phyloP scores from a whole-genome alignment of 2,888 invertebrate species.

The Cryptophagus acutangulus region DNA sequence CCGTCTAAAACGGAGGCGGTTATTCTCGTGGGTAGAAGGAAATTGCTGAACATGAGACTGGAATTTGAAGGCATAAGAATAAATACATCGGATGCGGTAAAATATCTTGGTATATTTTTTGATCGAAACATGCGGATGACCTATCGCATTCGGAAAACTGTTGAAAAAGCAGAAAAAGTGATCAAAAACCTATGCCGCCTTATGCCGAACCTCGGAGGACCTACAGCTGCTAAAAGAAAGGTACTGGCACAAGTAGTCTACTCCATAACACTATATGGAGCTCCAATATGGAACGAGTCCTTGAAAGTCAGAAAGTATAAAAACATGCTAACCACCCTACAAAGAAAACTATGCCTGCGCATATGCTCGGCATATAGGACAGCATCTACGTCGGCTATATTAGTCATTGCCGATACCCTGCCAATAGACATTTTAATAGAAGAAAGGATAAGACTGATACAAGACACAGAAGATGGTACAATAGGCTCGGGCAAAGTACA shows the following conservation, averaged over 20 bases:
- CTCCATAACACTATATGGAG: not conserved
- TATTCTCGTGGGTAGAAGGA: not conserved
- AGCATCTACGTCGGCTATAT: too few relatives aligned
- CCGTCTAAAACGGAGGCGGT: not conserved
- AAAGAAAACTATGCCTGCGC: too few relatives aligned
- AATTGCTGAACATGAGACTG: not conserved
- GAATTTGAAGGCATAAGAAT: not conserved
- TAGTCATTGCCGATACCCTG: too few relatives aligned
- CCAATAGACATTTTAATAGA: too few relatives aligned
- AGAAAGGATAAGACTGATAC: too few relatives aligned
- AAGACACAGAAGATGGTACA: too few relatives aligned
- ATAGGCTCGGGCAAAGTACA: too few relatives aligned
- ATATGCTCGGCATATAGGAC: too few relatives aligned
- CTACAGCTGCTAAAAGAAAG: not conserved
- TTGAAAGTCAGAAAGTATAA: not conserved
- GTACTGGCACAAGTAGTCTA: not conserved
- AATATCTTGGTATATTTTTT: not conserved
- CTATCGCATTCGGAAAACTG: not conserved
- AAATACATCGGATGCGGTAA: not conserved
- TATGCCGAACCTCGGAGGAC: not conserved
- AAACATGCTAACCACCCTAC: not conserved
- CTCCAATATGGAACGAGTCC: not conserved
- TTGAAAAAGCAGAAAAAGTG: not conserved
- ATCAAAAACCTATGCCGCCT: not conserved
- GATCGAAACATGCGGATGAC: not conserved